A percentile compares a stretch with the other conserved stretches of the same genome.
These are phyloP conservation scores for Anthonomus grandis DNA, from an alignment of 1,140 invertebrate species.

Conservation along the genomic window DNA sequence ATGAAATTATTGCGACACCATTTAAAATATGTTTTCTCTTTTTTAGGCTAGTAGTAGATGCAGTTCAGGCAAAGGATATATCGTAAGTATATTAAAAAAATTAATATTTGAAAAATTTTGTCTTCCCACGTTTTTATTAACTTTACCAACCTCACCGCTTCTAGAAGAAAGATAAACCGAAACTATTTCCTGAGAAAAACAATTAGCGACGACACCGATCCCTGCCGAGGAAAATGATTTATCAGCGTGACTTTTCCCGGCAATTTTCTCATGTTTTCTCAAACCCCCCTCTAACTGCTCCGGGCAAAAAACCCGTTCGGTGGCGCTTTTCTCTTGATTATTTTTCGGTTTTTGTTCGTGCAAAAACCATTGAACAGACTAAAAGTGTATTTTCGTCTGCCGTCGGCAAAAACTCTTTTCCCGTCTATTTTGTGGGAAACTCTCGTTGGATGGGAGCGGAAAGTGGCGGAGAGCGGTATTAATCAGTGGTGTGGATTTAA, in stretches of 20 bases:
- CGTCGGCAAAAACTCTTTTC: not conserved
- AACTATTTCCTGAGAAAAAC: not conserved
- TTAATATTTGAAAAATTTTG: too few species aligned
- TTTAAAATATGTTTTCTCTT: constrained; percentile 16
- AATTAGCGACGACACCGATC: not conserved
- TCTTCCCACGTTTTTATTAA: too few species aligned
- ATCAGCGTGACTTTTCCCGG: not conserved
- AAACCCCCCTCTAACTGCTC: not conserved
- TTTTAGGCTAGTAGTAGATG: constrained; percentile 77
- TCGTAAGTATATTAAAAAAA: constrained; percentile 74
- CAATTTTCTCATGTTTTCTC: not conserved
- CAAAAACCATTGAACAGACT: not conserved
- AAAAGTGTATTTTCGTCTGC: not conserved
- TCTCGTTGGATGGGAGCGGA: too few species aligned
- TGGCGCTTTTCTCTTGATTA: constrained; percentile 1
- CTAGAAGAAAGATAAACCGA: too few species aligned
- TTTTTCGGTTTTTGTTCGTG: not conserved
- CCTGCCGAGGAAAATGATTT: constrained; percentile 3
- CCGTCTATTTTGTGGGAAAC: too few species aligned
- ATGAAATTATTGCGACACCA: too few species aligned
- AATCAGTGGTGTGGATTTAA: too few species aligned
- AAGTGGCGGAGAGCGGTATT: too few species aligned
- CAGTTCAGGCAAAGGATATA: constrained; percentile 85
- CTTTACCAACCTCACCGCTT: too few species aligned
- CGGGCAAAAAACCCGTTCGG: not conserved